Evolutionary conservation across 2,113 vertebrate species (phyloP).

Genomic region (Mustelus asterias): DNA sequence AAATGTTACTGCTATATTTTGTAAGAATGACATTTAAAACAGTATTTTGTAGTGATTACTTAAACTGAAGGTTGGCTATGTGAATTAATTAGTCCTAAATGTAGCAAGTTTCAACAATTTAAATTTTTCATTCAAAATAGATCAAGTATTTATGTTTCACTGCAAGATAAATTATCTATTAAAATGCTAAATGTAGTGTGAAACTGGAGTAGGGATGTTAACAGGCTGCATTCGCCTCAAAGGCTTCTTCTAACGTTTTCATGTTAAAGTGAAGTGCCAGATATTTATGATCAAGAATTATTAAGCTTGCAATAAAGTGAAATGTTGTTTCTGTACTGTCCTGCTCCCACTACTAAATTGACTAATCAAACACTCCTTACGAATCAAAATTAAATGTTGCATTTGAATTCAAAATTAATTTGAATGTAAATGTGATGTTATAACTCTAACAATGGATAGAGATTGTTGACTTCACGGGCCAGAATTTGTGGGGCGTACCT

Average conservation of each 20-base stretch:
- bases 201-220: neutral
- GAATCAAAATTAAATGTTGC: neutral
- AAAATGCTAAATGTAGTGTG: neutral
- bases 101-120: neutral
- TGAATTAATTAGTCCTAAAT: neutral
- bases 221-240: neutral
- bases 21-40: neutral
- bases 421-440: neutral
- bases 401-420: neutral
- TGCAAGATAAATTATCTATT: neutral
- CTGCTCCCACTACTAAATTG: neutral
- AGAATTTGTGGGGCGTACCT: neutral
- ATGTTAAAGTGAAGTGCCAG: neutral
- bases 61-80: neutral
- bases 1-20: neutral
- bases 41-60: neutral
- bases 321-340: neutral
- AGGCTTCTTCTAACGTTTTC: neutral
- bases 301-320: neutral
- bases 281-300: neutral
- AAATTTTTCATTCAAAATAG: neutral
- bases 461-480: neutral
- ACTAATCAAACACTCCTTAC: neutral
- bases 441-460: neutral
- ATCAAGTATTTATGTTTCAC: neutral